Evolutionary conservation across 1,140 invertebrate genomes (phyloP).

Genomic region (Drosophila nikananu): DNA sequence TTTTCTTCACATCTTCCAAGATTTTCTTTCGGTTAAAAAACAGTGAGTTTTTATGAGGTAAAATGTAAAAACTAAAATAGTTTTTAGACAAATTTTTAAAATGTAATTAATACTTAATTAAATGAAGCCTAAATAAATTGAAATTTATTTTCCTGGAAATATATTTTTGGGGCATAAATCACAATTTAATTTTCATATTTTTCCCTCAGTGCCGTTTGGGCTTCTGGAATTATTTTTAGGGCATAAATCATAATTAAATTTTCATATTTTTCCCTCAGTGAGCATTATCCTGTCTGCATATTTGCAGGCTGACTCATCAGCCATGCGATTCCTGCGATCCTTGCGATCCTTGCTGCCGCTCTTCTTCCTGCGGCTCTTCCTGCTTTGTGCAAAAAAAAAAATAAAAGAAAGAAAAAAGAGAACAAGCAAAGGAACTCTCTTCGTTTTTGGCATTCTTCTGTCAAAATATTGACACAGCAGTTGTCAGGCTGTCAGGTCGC

Average conservation of each 20-base stretch:
- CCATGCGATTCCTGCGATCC: slow-evolving; percentile 18
- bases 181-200: not conserved
- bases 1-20: not conserved
- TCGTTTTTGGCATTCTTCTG: slow-evolving; percentile 81
- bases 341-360: slow-evolving; percentile 3
- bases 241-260: not conserved
- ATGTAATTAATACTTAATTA: not conserved
- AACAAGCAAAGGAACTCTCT: slow-evolving; percentile 19
- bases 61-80: too few species aligned
- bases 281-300: slow-evolving; percentile 24
- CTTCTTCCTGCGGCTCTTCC: slow-evolving; percentile 33
- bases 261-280: not conserved
- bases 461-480: slow-evolving; percentile 83
- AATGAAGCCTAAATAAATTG: not conserved
- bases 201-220: slow-evolving; percentile 5
- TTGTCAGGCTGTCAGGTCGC: slow-evolving; percentile 63
- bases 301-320: slow-evolving; percentile 33
- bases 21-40: not conserved
- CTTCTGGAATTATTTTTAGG: too few species aligned
- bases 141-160: not conserved
- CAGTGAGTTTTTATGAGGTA: not conserved
- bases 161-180: not conserved
- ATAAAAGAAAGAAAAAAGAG: slow-evolving; percentile 1
- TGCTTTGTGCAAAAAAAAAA: slow-evolving; percentile 36
- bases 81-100: not conserved